A percentile compares a stretch with the other conserved stretches of the same genome.
phyloP scores from a whole-genome alignment of 2,113 vertebrate species.

The Grammomys dolichurus region DNA sequence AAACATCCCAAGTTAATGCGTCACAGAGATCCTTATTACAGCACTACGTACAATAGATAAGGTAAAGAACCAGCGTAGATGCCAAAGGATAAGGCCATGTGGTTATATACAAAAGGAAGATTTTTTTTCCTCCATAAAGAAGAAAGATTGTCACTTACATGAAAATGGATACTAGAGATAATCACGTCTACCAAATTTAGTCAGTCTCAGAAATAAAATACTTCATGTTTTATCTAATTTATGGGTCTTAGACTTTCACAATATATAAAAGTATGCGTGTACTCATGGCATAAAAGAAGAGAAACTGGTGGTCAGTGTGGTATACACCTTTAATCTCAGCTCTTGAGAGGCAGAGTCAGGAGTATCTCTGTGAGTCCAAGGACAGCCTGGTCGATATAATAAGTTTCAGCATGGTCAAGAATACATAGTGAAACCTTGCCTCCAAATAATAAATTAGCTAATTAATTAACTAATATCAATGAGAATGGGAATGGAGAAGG shows the following conservation, averaged over 20 bases:
- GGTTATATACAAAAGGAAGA: neutral
- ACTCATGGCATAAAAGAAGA: neutral
- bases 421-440: neutral
- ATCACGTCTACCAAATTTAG: neutral
- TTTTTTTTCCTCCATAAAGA: neutral
- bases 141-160: neutral
- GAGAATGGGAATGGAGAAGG: neutral
- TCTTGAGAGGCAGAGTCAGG: neutral
- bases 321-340: neutral
- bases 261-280: neutral
- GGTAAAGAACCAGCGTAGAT: neutral
- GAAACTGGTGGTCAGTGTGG: neutral
- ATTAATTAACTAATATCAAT: neutral
- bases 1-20: neutral
- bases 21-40: neutral
- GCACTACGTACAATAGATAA: neutral
- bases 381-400: neutral
- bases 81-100: neutral
- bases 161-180: neutral
- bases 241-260: neutral
- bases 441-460: neutral
- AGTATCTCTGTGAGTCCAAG: neutral
- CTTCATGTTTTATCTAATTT: neutral
- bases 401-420: neutral
- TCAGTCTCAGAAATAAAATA: neutral